Evolutionary conservation across 1,140 invertebrate genomes (phyloP).

Genomic region (Drosophila lacertosa): DNA sequence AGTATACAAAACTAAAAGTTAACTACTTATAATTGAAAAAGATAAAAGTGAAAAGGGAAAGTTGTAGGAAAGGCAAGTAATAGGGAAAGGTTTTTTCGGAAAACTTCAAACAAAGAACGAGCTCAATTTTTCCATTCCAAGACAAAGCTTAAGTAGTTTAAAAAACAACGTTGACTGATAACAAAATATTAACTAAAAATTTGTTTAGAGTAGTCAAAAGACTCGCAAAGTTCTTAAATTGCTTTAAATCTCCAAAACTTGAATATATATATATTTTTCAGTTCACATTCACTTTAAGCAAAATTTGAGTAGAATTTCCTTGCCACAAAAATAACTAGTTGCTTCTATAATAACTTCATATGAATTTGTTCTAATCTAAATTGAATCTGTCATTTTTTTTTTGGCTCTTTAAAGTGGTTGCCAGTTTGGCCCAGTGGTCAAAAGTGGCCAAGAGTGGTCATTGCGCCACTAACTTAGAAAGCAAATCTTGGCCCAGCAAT

Average conservation of each 20-base stretch:
- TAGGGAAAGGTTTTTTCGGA: neutral
- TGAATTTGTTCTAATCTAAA: neutral
- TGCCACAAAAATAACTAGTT: neutral
- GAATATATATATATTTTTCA: too few species aligned
- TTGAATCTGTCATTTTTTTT: neutral
- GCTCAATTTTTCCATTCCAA: too few species aligned
- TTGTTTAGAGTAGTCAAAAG: too few species aligned
- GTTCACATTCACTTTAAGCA: too few species aligned
- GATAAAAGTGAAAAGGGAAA: neutral
- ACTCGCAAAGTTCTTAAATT: too few species aligned
- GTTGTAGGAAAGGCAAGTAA: neutral
- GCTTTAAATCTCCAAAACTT: too few species aligned
- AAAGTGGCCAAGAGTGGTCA: too few species aligned
- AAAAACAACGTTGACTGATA: too few species aligned
- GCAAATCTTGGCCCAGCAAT: neutral
- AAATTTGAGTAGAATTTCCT: neutral
- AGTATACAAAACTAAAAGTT: neutral
- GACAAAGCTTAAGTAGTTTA: too few species aligned
- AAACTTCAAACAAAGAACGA: too few species aligned
- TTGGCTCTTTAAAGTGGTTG: neutral
- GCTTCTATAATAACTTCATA: neutral
- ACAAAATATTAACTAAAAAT: too few species aligned
- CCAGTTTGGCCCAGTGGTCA: constrained; percentile 12
- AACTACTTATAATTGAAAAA: neutral
- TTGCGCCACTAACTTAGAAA: constrained; percentile 62